Conservation (phyloP, 2,797 vertebrate genomes). For the Syngnathus rostellatus region DNA sequence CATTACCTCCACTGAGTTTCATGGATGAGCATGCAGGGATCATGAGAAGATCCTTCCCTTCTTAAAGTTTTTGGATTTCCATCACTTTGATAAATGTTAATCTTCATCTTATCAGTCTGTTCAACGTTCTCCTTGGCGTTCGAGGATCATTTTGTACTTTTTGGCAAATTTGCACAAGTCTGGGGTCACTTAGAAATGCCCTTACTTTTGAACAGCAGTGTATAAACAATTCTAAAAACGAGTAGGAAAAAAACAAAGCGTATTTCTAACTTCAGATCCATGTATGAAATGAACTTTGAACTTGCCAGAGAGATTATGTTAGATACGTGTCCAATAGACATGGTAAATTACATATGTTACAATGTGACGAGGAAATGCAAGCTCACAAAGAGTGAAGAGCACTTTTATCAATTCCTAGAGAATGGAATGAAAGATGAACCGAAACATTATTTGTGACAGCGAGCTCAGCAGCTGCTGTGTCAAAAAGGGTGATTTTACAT, state of each 20-base stretch:
- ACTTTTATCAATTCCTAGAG: background rate
- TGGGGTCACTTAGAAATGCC: too few species aligned
- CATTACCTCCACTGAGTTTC: too few species aligned
- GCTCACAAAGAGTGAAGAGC: background rate
- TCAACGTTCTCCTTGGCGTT: too few species aligned
- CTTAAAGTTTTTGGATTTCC: too few species aligned
- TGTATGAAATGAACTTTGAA: background rate
- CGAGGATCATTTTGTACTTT: too few species aligned
- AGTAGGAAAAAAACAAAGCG: too few species aligned
- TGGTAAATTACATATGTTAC: background rate
- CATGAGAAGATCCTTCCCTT: too few species aligned
- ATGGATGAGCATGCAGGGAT: too few species aligned
- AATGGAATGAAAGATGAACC: background rate
- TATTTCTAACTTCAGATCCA: background rate
- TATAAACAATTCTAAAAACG: background rate
- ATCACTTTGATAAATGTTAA: too few species aligned
- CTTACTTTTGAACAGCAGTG: background rate
- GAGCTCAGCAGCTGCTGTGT: background rate
- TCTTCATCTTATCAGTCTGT: too few species aligned
- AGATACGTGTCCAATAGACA: background rate
- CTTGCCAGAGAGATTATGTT: background rate
- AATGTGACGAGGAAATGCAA: background rate
- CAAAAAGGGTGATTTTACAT: constrained; percentile 3
- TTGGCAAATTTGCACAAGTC: background rate
- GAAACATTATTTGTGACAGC: constrained; percentile 6